Evolutionary conservation across 2,113 vertebrate genomes (phyloP).

Genomic region (Gymnorhina tibicen): DNA sequence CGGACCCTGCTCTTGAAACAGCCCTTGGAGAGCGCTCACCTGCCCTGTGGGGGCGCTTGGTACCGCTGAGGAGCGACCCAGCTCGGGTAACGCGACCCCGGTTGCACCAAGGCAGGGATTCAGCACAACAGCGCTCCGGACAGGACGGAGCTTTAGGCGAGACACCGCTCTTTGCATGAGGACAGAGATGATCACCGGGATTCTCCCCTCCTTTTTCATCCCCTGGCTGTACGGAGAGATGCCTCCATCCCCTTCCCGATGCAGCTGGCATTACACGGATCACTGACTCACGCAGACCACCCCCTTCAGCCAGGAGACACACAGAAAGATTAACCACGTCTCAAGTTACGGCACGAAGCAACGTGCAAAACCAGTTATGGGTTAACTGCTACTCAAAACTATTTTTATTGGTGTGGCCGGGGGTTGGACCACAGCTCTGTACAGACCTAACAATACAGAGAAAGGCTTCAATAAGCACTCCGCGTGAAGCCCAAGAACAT

Average conservation of each 20-base stretch:
- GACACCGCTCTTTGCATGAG: neutral
- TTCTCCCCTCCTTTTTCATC: neutral
- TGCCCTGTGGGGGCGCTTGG: accelerated
- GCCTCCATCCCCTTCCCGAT: neutral
- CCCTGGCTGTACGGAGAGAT: neutral
- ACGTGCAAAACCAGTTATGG: neutral
- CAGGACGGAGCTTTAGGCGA: neutral
- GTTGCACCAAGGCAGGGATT: neutral
- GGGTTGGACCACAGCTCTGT: neutral
- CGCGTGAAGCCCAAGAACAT: neutral
- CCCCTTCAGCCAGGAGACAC: neutral
- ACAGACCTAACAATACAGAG: neutral
- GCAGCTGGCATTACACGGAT: accelerated
- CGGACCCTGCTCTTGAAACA: neutral
- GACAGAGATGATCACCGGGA: neutral
- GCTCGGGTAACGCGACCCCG: accelerated
- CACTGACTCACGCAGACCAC: neutral
- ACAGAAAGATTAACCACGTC: neutral
- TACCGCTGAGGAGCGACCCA: neutral
- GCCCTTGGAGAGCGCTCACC: neutral
- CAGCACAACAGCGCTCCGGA: neutral
- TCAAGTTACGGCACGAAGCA: neutral
- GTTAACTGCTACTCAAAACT: neutral
- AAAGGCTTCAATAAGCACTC: neutral
- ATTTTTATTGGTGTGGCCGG: neutral